Percentiles rank a stretch among this genome's conserved stretches.
phyloP scores from a whole-genome alignment of 2,888 invertebrate genomes.

The Tenthredo livida region DNA sequence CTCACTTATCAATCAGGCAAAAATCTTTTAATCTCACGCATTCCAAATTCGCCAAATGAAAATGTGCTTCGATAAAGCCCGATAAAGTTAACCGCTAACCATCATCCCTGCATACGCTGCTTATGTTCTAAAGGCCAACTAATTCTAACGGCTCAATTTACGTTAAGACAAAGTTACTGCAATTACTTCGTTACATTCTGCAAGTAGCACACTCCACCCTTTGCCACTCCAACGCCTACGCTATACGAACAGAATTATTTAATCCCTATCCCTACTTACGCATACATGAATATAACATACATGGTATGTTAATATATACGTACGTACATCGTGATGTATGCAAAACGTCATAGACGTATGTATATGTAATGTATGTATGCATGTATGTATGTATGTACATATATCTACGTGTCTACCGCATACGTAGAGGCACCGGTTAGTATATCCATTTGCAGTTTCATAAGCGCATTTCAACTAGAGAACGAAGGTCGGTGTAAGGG shows the following conservation, averaged over 20 bases:
- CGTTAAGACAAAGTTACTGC: slow-evolving; percentile 18
- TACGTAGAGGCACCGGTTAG: background rate
- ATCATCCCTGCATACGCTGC: slow-evolving; percentile 6
- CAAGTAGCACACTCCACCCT: background rate
- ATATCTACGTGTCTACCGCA: background rate
- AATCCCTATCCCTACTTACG: slow-evolving; percentile 19
- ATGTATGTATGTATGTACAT: background rate
- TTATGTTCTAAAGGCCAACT: slow-evolving; percentile 1
- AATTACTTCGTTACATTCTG: slow-evolving; percentile 38
- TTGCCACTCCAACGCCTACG: background rate
- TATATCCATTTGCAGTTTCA: slow-evolving; percentile 14
- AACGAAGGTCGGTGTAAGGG: background rate
- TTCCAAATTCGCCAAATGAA: background rate
- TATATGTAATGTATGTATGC: no score
- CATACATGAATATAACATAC: background rate
- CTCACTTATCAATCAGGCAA: background rate
- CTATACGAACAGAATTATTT: slow-evolving; percentile 25
- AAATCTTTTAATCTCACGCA: background rate
- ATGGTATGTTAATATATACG: background rate
- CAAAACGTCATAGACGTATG: slow-evolving; percentile 3
- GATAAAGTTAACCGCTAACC: background rate
- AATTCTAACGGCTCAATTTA: slow-evolving; percentile 44
- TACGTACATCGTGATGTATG: background rate
- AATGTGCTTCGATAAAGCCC: background rate
- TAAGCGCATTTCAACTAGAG: background rate